Evolutionary conservation across 2,888 invertebrate species (phyloP).

Genomic region (Campaea margaritaria): DNA sequence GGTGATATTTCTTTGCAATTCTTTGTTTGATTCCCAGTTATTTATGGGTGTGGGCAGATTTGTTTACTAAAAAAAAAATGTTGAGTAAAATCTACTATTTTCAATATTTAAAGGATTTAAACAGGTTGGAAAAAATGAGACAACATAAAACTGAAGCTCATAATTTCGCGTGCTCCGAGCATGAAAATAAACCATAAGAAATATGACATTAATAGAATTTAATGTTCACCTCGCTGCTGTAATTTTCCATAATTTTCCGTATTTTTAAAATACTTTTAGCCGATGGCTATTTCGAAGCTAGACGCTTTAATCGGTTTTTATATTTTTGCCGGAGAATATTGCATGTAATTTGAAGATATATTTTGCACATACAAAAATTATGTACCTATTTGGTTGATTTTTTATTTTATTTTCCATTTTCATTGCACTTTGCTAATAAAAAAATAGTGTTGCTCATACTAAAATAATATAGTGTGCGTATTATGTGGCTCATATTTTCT

Average conservation of each 20-base stretch:
- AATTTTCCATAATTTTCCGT: slow-evolving; percentile 5
- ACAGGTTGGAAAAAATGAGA: neutral
- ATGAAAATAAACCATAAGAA: slow-evolving; percentile 3
- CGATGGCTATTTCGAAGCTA: slow-evolving; percentile 11
- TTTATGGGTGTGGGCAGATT: too few species aligned
- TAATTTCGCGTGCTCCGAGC: slow-evolving; percentile 1
- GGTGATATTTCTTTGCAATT: too few species aligned
- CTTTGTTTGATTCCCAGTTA: too few species aligned
- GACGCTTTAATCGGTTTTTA: slow-evolving; percentile 9
- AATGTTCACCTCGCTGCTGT: slow-evolving; percentile 1
- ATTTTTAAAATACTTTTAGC: slow-evolving; percentile 5
- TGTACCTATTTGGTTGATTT: neutral
- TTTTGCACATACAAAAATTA: neutral
- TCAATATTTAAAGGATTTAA: too few species aligned
- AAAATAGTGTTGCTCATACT: too few species aligned
- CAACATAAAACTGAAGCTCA: neutral
- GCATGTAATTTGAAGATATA: neutral
- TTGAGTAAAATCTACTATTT: too few species aligned
- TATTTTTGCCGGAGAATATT: slow-evolving; percentile 2
- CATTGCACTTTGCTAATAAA: too few species aligned
- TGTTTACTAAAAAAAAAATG: too few species aligned
- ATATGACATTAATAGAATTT: slow-evolving; percentile 7
- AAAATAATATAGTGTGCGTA: too few species aligned
- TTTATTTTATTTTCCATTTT: too few species aligned
- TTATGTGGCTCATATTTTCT: too few species aligned